Evolutionary conservation across 2,113 vertebrate genomes (phyloP).

Genomic region (Irena cyanogastra): DNA sequence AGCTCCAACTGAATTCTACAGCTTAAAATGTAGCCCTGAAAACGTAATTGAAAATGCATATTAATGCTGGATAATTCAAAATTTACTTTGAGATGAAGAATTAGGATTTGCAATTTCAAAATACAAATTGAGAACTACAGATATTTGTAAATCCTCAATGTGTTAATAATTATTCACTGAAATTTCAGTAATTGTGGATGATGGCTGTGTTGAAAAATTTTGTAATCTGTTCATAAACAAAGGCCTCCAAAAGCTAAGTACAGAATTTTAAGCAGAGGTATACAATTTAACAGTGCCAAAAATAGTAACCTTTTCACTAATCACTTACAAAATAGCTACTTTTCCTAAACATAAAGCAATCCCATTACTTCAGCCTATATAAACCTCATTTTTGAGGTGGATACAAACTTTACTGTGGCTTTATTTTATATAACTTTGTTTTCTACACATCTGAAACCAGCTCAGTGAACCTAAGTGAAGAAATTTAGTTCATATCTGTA

Average conservation of each 20-base stretch:
- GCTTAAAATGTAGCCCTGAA: neutral
- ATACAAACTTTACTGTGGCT: neutral
- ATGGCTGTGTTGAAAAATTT: neutral
- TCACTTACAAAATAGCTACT: neutral
- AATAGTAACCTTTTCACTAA: neutral
- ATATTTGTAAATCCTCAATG: conserved; percentile 25
- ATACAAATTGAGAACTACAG: neutral
- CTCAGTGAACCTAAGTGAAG: neutral
- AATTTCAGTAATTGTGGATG: conserved; percentile 8
- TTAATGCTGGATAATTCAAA: neutral
- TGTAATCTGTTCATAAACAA: neutral
- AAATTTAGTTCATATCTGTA: neutral
- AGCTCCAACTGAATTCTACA: neutral
- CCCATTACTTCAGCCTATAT: neutral
- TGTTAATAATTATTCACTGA: conserved; percentile 28
- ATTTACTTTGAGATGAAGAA: neutral
- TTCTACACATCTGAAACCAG: neutral
- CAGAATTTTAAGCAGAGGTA: neutral
- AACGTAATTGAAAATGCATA: neutral
- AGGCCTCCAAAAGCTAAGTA: neutral
- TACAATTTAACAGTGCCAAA: conserved; percentile 3
- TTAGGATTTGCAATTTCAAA: neutral
- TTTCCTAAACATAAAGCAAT: neutral
- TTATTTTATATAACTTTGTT: neutral
- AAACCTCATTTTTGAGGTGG: neutral